Evolutionary conservation across 2,888 invertebrate species (phyloP).

Genomic region (Anagyrus pseudococci): DNA sequence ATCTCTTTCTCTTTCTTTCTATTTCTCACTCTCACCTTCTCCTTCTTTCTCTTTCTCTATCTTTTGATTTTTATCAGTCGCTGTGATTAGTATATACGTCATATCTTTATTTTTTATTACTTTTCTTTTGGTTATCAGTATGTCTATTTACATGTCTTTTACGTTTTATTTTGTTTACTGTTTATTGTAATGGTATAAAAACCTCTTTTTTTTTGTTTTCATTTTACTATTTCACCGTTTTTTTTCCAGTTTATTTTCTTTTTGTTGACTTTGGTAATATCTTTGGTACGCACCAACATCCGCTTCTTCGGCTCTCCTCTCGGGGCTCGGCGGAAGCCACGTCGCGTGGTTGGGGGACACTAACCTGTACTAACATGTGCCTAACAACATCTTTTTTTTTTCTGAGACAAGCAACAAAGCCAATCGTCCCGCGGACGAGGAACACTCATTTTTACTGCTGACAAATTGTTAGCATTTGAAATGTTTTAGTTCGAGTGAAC

Average conservation of each 20-base stretch:
- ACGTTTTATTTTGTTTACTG: conserved; percentile 3
- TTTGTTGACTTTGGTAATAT: conserved; percentile 29
- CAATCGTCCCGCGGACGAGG: conserved; percentile 24
- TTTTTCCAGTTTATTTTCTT: conserved; percentile 16
- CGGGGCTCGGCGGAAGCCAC: conserved; percentile 63
- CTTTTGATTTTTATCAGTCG: conserved; percentile 21
- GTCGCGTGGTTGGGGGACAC: conserved; percentile 58
- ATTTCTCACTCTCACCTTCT: conserved; percentile 2
- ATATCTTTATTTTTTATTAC: conserved; percentile 7
- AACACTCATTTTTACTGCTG: conserved; percentile 20
- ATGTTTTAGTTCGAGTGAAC: too few relatives aligned
- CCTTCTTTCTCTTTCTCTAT: conserved; percentile 1
- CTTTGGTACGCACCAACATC: conserved; percentile 49
- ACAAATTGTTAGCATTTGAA: too few relatives aligned
- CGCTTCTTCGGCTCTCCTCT: conserved; percentile 62
- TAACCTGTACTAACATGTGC: conserved; percentile 57
- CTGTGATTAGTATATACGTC: conserved; percentile 15
- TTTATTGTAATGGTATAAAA: neutral
- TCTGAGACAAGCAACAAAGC: conserved; percentile 6
- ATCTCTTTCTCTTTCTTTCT: conserved; percentile 8
- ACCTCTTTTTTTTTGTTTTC: neutral
- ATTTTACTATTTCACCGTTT: conserved; percentile 14
- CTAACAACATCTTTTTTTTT: conserved; percentile 48
- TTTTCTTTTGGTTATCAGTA: neutral
- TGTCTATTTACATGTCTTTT: neutral